Conservation (phyloP, 1,140 invertebrate genomes). For the Mesaphorura yosii region DNA sequence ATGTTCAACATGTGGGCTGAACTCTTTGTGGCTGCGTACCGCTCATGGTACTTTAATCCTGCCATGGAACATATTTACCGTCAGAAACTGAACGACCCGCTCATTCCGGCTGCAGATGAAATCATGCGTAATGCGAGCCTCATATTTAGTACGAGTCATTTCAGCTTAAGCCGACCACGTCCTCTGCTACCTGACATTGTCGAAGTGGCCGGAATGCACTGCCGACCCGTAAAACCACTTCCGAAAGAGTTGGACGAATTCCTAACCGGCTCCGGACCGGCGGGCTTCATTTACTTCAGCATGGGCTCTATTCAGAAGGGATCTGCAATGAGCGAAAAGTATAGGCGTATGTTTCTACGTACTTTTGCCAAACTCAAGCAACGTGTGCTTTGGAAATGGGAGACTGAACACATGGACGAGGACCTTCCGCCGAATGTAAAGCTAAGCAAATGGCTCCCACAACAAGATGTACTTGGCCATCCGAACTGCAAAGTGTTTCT, state of each 20-base stretch:
- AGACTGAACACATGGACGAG: conserved; percentile 32
- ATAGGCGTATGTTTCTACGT: conserved; percentile 3
- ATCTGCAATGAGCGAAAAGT: conserved; percentile 6
- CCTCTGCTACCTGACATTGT: conserved; percentile 15
- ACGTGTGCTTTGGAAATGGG: conserved; percentile 60
- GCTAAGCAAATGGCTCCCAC: conserved; percentile 53
- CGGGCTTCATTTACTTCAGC: conserved; percentile 59
- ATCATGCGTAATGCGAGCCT: conserved; percentile 18
- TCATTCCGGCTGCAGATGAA: conserved; percentile 4
- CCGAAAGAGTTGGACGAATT: conserved; percentile 27
- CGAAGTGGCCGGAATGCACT: conserved; percentile 30
- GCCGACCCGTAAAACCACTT: conserved; percentile 17
- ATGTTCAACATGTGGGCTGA: conserved; percentile 8
- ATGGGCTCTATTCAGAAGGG: conserved; percentile 43
- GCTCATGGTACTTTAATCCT: conserved; percentile 5
- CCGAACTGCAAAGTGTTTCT: conserved; percentile 33
- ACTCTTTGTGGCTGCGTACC: not conserved
- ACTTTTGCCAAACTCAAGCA: conserved; percentile 40
- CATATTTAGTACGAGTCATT: conserved; percentile 22
- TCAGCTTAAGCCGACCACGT: conserved; percentile 4
- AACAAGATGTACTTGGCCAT: conserved; percentile 39
- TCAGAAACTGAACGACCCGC: conserved; percentile 11
- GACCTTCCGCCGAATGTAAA: conserved; percentile 45
- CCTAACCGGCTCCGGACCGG: conserved; percentile 27
- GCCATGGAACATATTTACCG: conserved; percentile 19